These are phyloP conservation scores for Dendroctonus valens DNA, from an alignment of 1,140 invertebrate species.

Conservation along the genomic window DNA sequence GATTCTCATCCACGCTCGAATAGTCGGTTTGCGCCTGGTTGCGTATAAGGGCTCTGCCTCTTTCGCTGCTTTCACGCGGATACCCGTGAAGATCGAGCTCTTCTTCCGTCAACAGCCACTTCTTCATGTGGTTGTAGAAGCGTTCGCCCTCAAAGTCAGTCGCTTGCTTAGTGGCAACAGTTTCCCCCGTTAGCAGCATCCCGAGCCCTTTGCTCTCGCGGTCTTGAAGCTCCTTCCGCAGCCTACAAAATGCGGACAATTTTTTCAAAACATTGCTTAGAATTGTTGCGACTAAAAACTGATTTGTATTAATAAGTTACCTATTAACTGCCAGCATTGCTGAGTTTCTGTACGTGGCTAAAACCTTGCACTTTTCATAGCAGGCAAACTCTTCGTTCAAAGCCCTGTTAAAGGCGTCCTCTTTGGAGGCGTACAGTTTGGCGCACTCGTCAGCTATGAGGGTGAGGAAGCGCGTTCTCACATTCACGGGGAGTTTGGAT, in stretches of 20 bases:
- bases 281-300: not conserved
- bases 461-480: slow-evolving; percentile 82
- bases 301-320: slow-evolving; percentile 7
- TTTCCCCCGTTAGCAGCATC: slow-evolving; percentile 41
- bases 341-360: slow-evolving; percentile 82
- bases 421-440: slow-evolving; percentile 68
- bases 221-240: slow-evolving; percentile 62
- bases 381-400: slow-evolving; percentile 75
- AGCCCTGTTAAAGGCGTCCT: slow-evolving; percentile 72
- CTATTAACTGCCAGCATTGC: slow-evolving; percentile 77
- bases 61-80: slow-evolving; percentile 66
- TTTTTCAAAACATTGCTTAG: not conserved
- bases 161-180: slow-evolving; percentile 38
- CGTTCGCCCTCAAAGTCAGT: slow-evolving; percentile 53
- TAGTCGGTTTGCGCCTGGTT: slow-evolving; percentile 59
- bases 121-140: slow-evolving; percentile 56
- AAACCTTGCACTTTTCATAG: slow-evolving; percentile 74
- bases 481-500: slow-evolving; percentile 79
- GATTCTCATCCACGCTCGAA: slow-evolving; percentile 61
- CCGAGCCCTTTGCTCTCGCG: slow-evolving; percentile 46
- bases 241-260: slow-evolving; percentile 12
- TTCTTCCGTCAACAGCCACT: slow-evolving; percentile 66
- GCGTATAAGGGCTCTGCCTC: slow-evolving; percentile 62
- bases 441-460: slow-evolving; percentile 83
- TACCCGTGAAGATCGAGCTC: slow-evolving; percentile 83